phyloP scores from a whole-genome alignment of 2,888 invertebrate genomes.

The Mythimna albipuncta region DNA sequence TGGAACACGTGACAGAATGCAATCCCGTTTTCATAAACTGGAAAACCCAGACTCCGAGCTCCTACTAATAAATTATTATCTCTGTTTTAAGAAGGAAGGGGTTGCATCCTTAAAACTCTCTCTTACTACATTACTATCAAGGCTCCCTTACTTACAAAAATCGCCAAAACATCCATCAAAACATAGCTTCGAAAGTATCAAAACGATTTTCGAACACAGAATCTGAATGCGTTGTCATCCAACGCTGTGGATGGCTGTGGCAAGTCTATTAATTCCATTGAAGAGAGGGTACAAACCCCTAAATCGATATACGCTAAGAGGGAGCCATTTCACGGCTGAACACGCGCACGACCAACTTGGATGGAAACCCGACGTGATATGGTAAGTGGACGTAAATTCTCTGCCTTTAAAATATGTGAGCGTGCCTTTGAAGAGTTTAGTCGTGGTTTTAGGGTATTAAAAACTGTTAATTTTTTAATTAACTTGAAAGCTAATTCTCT shows the following conservation, averaged over 20 bases:
- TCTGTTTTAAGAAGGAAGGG: neutral
- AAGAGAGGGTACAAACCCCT: slow-evolving; percentile 64
- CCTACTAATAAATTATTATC: neutral
- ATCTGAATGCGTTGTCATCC: slow-evolving; percentile 67
- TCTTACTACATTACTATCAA: neutral
- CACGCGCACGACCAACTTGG: slow-evolving; percentile 66
- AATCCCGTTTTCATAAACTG: neutral
- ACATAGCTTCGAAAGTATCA: slow-evolving; percentile 56
- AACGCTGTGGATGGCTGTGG: slow-evolving; percentile 58
- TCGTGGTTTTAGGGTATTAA: neutral
- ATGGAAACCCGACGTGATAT: slow-evolving; percentile 64
- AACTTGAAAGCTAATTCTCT: too few species aligned
- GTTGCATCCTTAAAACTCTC: neutral
- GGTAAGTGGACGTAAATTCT: slow-evolving; percentile 55
- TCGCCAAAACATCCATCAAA: slow-evolving; percentile 22
- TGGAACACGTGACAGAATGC: neutral
- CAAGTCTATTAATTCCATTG: slow-evolving; percentile 68
- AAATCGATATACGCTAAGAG: slow-evolving; percentile 73
- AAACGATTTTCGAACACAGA: slow-evolving; percentile 51
- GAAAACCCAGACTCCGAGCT: neutral
- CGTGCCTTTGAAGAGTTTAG: slow-evolving; percentile 26
- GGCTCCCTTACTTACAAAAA: too few species aligned
- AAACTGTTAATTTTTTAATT: too few species aligned
- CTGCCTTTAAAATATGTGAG: slow-evolving; percentile 53
- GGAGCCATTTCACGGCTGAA: slow-evolving; percentile 74